Evolutionary conservation across 2,797 vertebrate species (phyloP).

Genomic region (Botia almorhae): DNA sequence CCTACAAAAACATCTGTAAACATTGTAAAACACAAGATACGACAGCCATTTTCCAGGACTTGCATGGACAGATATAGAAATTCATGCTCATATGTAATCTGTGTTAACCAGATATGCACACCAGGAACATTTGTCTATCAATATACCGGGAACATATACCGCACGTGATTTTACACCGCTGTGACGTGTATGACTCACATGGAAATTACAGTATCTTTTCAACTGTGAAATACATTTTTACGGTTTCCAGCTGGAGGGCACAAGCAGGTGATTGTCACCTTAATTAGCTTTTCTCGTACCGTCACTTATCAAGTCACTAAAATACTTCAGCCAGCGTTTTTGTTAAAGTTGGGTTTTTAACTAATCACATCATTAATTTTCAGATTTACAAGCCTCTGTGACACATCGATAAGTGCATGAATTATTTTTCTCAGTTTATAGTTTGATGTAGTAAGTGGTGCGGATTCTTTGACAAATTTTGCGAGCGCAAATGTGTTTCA

Average conservation of each 20-base stretch:
- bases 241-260: constrained; percentile 11
- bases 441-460: neutral
- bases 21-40: neutral
- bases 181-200: neutral
- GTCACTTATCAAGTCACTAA: constrained; percentile 13
- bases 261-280: constrained; percentile 3
- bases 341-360: neutral
- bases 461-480: constrained; percentile 1
- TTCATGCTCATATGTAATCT: neutral
- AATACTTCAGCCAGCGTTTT: constrained; percentile 6
- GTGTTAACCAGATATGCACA: neutral
- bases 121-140: neutral
- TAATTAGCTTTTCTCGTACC: neutral
- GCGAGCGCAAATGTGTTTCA: neutral
- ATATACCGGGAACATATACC: too few species aligned
- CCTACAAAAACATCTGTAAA: neutral
- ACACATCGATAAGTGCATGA: neutral
- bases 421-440: constrained; percentile 9
- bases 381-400: neutral
- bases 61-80: neutral
- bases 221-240: constrained; percentile 23
- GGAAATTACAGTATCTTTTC: constrained; percentile 20
- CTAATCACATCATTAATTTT: constrained; percentile 21
- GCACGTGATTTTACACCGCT: too few species aligned
- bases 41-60: neutral